A percentile compares a stretch with the other conserved stretches of the same genome.
Conservation (phyloP, 1,140 invertebrate genomes). For the Glossosoma conforme region DNA sequence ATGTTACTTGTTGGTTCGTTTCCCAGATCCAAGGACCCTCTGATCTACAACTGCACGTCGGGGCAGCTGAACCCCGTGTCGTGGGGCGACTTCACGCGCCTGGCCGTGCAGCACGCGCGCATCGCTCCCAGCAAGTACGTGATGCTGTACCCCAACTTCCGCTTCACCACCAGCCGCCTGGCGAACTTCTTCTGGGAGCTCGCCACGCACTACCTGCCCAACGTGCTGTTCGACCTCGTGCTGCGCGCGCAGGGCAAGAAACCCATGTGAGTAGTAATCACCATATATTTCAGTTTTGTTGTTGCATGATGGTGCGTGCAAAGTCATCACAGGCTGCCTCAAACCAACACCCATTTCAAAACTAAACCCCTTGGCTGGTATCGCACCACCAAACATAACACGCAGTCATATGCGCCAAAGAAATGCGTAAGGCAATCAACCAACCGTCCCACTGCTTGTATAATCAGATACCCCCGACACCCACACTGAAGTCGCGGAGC, state of each 20-base stretch:
- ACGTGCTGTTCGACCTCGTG: conserved; percentile 70
- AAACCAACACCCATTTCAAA: too few species aligned
- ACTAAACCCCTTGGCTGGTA: too few species aligned
- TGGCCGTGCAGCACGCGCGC: conserved; percentile 65
- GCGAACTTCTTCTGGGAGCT: conserved; percentile 67
- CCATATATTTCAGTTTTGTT: too few species aligned
- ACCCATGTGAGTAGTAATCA: conserved; percentile 64
- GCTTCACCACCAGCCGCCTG: conserved; percentile 67
- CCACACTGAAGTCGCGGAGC: too few species aligned
- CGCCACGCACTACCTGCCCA: conserved; percentile 72
- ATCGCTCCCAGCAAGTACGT: conserved; percentile 75
- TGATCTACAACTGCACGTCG: conserved; percentile 90
- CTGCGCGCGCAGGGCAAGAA: conserved; percentile 66
- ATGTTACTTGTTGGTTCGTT: too few species aligned
- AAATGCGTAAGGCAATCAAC: too few species aligned
- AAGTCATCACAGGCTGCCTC: too few species aligned
- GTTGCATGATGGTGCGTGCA: too few species aligned
- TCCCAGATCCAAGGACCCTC: conserved; percentile 54
- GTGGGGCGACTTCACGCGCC: conserved; percentile 72
- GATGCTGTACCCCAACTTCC: conserved; percentile 82
- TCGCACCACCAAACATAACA: too few species aligned
- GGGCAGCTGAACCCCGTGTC: conserved; percentile 76
- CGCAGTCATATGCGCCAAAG: too few species aligned
- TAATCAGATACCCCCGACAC: too few species aligned
- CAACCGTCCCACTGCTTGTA: too few species aligned